Evolutionary conservation across 2,888 invertebrate species (phyloP).

Genomic region (Cheilosia variabilis): DNA sequence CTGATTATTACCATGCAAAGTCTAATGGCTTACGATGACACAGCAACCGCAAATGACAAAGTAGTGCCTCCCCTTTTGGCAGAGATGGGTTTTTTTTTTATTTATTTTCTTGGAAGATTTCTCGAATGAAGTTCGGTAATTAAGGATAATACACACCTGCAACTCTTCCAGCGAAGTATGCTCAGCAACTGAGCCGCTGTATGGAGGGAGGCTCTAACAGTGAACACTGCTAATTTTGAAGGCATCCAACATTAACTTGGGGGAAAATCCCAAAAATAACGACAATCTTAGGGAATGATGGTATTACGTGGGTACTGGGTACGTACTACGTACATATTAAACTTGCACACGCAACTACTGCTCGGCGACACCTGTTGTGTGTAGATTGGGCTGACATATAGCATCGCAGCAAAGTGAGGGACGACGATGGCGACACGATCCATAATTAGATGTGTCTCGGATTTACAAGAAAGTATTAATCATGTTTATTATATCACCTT

Average conservation of each 20-base stretch:
- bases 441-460: slow-evolving; percentile 64
- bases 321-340: background rate
- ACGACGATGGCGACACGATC: slow-evolving; percentile 27
- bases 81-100: background rate
- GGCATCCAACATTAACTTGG: background rate
- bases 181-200: slow-evolving; percentile 3
- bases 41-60: slow-evolving; percentile 66
- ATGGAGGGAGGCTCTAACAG: slow-evolving; percentile 8
- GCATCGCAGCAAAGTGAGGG: background rate
- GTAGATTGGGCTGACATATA: slow-evolving; percentile 17
- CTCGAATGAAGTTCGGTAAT: slow-evolving; percentile 62
- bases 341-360: slow-evolving; percentile 38
- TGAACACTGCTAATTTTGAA: slow-evolving; percentile 55
- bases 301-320: background rate
- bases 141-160: slow-evolving; percentile 64
- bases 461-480: slow-evolving; percentile 66
- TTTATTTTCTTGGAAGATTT: slow-evolving; percentile 6
- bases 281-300: background rate
- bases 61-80: slow-evolving; percentile 32
- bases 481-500: slow-evolving; percentile 70
- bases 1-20: slow-evolving; percentile 54
- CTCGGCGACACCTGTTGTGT: slow-evolving; percentile 61
- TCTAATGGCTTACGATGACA: slow-evolving; percentile 60
- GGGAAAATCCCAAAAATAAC: background rate
- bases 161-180: slow-evolving; percentile 29